phyloP scores from a whole-genome alignment of 2,797 vertebrate species.

The Perodicticus potto region DNA sequence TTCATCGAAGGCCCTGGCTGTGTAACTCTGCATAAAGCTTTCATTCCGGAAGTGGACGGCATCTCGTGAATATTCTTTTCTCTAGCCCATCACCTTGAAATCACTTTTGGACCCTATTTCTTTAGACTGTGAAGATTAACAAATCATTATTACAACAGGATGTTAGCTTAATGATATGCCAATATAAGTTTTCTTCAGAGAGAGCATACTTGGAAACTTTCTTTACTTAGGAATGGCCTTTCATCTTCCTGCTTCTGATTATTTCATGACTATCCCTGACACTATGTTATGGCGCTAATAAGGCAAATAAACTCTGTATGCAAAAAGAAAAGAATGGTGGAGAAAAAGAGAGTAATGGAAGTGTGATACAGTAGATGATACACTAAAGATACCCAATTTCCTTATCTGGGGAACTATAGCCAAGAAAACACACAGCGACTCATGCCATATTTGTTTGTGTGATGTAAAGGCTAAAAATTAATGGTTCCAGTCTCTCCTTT shows the following conservation, averaged over 20 bases:
- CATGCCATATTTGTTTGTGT: neutral
- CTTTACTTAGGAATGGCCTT: conserved; percentile 8
- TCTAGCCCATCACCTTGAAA: conserved; percentile 7
- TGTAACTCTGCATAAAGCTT: neutral
- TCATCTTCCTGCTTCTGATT: conserved; percentile 47
- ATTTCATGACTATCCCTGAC: conserved; percentile 69
- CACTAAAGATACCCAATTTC: conserved; percentile 16
- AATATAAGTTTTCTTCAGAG: conserved; percentile 55
- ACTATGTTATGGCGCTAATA: conserved; percentile 29
- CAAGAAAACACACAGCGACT: neutral
- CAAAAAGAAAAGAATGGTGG: conserved; percentile 32
- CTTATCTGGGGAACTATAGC: neutral
- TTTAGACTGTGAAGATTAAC: conserved; percentile 13
- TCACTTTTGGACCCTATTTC: conserved; percentile 67
- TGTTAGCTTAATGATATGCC: neutral
- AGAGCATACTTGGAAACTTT: neutral
- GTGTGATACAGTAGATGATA: neutral
- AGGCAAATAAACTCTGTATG: conserved; percentile 65
- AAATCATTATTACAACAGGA: neutral
- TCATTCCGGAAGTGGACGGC: neutral
- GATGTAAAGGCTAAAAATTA: conserved; percentile 12
- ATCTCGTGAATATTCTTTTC: conserved; percentile 21
- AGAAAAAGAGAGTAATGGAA: conserved; percentile 45
- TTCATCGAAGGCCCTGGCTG: neutral
- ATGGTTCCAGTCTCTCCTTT: neutral